Evolutionary conservation across 2,113 vertebrate genomes (phyloP).

Genomic region (Marcusenius ussheri): DNA sequence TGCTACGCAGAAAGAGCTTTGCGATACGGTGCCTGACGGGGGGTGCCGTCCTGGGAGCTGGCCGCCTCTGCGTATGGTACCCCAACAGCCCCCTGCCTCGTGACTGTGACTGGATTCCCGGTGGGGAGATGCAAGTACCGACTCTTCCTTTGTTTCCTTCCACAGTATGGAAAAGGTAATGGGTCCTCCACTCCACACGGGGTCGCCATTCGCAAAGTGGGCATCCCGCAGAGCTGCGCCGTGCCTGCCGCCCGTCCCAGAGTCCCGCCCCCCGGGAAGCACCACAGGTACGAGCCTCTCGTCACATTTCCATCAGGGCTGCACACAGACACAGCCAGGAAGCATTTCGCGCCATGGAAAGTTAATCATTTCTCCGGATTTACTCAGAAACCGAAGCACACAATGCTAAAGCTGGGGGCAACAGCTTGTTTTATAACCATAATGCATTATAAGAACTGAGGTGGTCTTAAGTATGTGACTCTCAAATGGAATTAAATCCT

Average conservation of each 20-base stretch:
- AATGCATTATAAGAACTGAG: neutral
- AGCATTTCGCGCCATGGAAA: neutral
- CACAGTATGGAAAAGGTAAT: constrained; percentile 50
- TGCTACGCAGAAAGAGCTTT: neutral
- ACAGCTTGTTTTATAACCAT: neutral
- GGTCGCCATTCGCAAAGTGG: constrained; percentile 21
- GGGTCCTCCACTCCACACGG: constrained; percentile 43
- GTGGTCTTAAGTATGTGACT: neutral
- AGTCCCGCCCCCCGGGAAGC: constrained; percentile 55
- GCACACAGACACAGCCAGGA: neutral
- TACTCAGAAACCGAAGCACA: neutral
- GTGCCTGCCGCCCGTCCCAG: constrained; percentile 48
- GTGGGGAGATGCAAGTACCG: neutral
- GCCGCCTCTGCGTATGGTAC: neutral
- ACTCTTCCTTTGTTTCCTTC: constrained; percentile 16
- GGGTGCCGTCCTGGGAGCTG: neutral
- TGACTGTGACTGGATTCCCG: neutral
- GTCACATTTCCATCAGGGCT: neutral
- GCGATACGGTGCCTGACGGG: neutral
- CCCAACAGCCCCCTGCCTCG: neutral
- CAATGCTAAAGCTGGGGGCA: neutral
- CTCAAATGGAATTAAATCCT: neutral
- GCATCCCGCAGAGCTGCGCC: constrained; percentile 37
- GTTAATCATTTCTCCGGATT: neutral
- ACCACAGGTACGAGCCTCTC: constrained; percentile 18